Evolutionary conservation across 2,888 invertebrate genomes (phyloP), one percentile per base, ranked within the genome.

Genomic region (Sipunculus nudus): DNA sequence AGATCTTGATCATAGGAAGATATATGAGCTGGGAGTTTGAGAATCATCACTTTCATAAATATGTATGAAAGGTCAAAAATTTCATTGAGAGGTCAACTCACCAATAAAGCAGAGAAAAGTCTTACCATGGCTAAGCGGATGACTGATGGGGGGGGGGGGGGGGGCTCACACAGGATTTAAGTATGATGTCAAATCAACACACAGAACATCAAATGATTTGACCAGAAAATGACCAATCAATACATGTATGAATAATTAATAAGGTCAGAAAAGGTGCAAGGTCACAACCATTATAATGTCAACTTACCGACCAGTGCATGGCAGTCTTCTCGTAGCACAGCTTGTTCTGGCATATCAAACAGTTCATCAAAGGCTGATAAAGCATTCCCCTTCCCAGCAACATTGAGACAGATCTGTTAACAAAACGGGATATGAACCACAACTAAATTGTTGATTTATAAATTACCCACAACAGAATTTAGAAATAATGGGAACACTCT

Each of bases 301-400:
- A 13, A 83, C 86, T 80, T 79, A 88, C 89, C 89, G 61, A 96
- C 94, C 85, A 96, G 89, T 73, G 89, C 89, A 73, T 92, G 90
- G 70, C 96, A 96, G 86, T 96, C 95, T 82, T 93, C 91, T 68
- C 97, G 87, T 45, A 99, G 87, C 73, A 89, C 86, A 76, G 89
- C 89, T 86, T 98, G 98, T 82, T 96, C 94, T n/a, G 92, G 89
- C 78, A 98, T 87, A 86, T 98, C 96, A 86, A 92, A 98, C 74
- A 98, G 91, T 86, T 96, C 96, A 85, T 96, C 94, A 86, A 97
- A 97, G 4, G 82, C 77, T 41, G 79, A 71, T 35, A 85, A 65
- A 2, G 81, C 76, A 71, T 85, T 82, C 2, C 79, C 80, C 65
- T 83, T 82, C 25, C 80, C 83, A 5, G 80, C 73, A 0, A 86